Base-by-base conservation (phyloP, 1,140 invertebrate genomes). In the Caenorhabditis latens region DNA sequence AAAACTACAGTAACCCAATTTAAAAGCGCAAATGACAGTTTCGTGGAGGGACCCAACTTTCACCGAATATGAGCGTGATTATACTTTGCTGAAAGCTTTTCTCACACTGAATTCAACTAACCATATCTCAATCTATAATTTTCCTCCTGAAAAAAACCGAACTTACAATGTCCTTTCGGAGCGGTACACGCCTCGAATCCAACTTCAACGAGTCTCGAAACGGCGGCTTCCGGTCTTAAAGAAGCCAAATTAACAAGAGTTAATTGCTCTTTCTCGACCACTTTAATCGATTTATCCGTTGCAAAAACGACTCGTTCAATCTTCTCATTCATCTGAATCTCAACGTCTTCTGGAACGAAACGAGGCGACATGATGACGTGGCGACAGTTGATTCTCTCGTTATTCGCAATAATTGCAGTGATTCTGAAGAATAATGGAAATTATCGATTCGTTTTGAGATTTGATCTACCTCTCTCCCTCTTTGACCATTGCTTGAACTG, bases 401-500 rank as follows among this genome's bases (percentile, higher is more conserved):
- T 87, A 11, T 82, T 63, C 9, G 86, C 83, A 16, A 90, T 71
- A 6, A 90, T 61, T 13, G 84, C 89, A 13, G 40, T 21, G 16
- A 83, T 65, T 55, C 89, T 89, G 67, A n/a, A n/a, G n/a, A n/a
- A 32, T 32, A 32, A 32, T 32, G 61, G 89, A 88, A 16, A 8
- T 71, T 32, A 5, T 32, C n/a, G 40, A 42, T 32, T 19, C 5
- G n/a, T 7, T 14, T 16, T 71, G 14, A 1, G 19, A 19, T 7
- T n/a, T 11, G n/a, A 16, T 58, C 14, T 53, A 87, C 86, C 46
- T 84, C 19, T 93, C 90, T 57, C 90, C 89, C 83, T 93, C 89
- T n/a, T 93, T 58, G 19, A 94, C 90, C 40, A 94, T 57, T 24
- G 90, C 90, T 71, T 94, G 90, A 9, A 93, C 91, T 50, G 92